A percentile compares a stretch with the other conserved stretches of the same genome.
phyloP scores from a whole-genome alignment of 2,113 vertebrate genomes.

The Nothocercus julius region DNA sequence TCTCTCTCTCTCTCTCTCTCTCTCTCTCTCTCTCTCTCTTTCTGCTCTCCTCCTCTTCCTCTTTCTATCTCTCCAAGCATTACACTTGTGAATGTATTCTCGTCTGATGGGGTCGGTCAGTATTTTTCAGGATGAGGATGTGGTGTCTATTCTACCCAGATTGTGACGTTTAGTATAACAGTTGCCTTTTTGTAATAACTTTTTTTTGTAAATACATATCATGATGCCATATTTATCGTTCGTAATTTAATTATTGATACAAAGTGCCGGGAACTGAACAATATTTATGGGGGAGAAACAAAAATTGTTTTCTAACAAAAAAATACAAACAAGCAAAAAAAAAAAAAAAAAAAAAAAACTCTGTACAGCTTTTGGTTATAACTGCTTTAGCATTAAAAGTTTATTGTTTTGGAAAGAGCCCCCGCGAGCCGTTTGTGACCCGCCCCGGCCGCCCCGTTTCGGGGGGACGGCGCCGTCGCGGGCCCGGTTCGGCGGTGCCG shows the following conservation, averaged over 20 bases:
- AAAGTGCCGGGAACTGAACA: slow-evolving; percentile 96
- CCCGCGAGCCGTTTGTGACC: slow-evolving; percentile 82
- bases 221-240: slow-evolving; percentile 99
- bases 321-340: slow-evolving; percentile 4
- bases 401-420: slow-evolving; percentile 93
- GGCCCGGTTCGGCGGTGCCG: background rate
- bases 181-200: slow-evolving; percentile 99
- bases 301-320: slow-evolving; percentile 92
- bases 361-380: slow-evolving; percentile 99
- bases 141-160: slow-evolving; percentile 92
- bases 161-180: slow-evolving; percentile 97
- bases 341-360: too few relatives aligned
- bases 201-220: slow-evolving; percentile 99
- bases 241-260: slow-evolving; percentile 99
- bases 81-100: slow-evolving; percentile 99
- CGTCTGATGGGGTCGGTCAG: slow-evolving; percentile 97
- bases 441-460: background rate
- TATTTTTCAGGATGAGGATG: slow-evolving; percentile 94
- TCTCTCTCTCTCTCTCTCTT: slow-evolving; percentile 67
- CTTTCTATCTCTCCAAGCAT: slow-evolving; percentile 73
- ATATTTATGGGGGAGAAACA: slow-evolving; percentile 92
- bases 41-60: slow-evolving; percentile 1
- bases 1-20: slow-evolving; percentile 23
- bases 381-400: slow-evolving; percentile 96
- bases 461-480: background rate